Percentiles rank a stretch among this genome's conserved stretches.
Conservation (phyloP, 2,888 invertebrate species). For the Xanthorhoe designata region DNA sequence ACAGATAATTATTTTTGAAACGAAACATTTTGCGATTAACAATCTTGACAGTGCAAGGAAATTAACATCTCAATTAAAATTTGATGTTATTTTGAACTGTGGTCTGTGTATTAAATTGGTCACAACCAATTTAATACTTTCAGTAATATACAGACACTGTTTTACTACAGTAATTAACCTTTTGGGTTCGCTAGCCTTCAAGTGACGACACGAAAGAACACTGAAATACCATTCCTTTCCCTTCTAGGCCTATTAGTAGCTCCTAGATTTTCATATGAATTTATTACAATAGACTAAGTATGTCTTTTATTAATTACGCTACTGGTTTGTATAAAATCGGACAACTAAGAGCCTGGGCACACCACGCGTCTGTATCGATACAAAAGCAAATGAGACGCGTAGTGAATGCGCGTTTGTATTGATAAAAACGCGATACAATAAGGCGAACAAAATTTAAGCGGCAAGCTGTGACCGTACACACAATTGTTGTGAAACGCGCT, state of each 20-base stretch:
- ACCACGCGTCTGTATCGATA: no score
- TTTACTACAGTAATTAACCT: conserved; percentile 1
- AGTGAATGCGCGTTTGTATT: no score
- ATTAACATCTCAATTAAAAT: not conserved
- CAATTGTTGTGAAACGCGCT: no score
- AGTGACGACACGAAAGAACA: not conserved
- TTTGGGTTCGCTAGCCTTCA: not conserved
- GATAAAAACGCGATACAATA: no score
- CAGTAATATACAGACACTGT: not conserved
- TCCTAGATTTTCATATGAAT: not conserved
- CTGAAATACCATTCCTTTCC: not conserved
- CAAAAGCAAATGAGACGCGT: no score
- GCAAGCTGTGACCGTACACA: no score
- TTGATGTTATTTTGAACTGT: conserved; percentile 1
- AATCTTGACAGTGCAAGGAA: not conserved
- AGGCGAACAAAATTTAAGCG: no score
- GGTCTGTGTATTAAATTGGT: no score
- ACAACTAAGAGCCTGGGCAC: no score
- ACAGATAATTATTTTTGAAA: no score
- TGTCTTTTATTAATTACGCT: no score
- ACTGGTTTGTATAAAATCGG: no score
- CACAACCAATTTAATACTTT: not conserved
- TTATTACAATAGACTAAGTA: not conserved
- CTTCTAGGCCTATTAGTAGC: not conserved
- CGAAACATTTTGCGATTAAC: not conserved